A percentile compares a stretch with the other conserved stretches of the same genome.
Evolutionary conservation across 2,113 vertebrate genomes (phyloP).

Genomic region (Glareola pratincola): DNA sequence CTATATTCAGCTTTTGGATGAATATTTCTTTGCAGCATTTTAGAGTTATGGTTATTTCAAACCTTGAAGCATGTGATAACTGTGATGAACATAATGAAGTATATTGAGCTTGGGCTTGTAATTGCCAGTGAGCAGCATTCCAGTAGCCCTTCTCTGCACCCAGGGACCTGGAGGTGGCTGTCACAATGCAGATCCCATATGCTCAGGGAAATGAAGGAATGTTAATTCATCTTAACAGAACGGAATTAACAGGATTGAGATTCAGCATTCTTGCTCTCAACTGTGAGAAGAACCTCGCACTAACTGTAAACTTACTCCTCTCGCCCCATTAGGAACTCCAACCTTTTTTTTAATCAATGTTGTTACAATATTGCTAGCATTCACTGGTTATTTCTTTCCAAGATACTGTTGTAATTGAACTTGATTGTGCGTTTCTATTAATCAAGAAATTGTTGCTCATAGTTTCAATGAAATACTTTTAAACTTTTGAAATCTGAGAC

Average conservation of each 20-base stretch:
- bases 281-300: not conserved
- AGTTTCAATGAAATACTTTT: not conserved
- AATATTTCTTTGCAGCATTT: not conserved
- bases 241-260: not conserved
- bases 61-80: not conserved
- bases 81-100: not conserved
- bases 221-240: not conserved
- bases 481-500: not conserved
- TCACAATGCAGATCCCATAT: rapidly evolving
- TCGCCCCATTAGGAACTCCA: not conserved
- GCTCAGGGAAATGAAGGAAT: not conserved
- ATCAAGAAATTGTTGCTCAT: not conserved
- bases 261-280: not conserved
- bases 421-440: not conserved
- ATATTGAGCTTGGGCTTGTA: not conserved
- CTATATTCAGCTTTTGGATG: not conserved
- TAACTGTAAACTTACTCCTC: not conserved
- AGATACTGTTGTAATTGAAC: not conserved
- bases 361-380: not conserved
- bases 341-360: not conserved
- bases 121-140: not conserved
- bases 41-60: not conserved
- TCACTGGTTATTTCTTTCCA: not conserved
- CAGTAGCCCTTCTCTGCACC: not conserved
- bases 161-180: not conserved